phyloP scores from a whole-genome alignment of 2,113 vertebrate species.

The Dipodomys stephensi region DNA sequence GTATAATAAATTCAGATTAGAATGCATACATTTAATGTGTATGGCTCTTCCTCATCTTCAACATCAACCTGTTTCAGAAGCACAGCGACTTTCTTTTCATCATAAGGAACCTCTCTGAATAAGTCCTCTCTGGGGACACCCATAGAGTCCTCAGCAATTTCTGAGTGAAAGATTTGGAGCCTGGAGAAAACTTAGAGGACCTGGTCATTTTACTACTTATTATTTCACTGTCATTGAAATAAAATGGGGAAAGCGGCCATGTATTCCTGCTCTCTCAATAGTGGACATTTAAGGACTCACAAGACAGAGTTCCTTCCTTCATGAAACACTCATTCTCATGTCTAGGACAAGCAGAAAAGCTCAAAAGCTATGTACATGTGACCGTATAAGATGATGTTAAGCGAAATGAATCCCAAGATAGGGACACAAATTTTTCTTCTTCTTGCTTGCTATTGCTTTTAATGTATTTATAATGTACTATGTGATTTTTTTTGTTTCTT shows the following conservation, averaged over 20 bases:
- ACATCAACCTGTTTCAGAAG: not conserved
- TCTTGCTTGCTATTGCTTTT: no score
- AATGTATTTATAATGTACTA: no score
- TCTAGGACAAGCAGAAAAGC: no score
- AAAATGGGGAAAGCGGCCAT: not conserved
- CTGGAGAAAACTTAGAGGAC: not conserved
- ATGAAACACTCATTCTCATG: not conserved
- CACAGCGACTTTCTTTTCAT: not conserved
- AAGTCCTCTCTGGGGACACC: not conserved
- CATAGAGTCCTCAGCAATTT: not conserved
- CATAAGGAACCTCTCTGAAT: not conserved
- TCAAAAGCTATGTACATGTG: no score
- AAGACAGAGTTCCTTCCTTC: not conserved
- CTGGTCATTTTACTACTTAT: not conserved
- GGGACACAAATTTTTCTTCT: no score
- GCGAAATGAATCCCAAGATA: no score
- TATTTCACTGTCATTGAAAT: not conserved
- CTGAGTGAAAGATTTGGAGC: not conserved
- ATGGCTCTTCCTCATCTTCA: not conserved
- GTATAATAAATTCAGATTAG: no score
- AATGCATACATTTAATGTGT: not conserved
- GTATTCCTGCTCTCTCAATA: not conserved
- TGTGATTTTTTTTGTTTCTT: no score
- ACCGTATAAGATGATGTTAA: no score
- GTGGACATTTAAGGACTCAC: not conserved